Evolutionary conservation across 2,888 invertebrate genomes (phyloP).

Genomic region (Aplocera efformata): DNA sequence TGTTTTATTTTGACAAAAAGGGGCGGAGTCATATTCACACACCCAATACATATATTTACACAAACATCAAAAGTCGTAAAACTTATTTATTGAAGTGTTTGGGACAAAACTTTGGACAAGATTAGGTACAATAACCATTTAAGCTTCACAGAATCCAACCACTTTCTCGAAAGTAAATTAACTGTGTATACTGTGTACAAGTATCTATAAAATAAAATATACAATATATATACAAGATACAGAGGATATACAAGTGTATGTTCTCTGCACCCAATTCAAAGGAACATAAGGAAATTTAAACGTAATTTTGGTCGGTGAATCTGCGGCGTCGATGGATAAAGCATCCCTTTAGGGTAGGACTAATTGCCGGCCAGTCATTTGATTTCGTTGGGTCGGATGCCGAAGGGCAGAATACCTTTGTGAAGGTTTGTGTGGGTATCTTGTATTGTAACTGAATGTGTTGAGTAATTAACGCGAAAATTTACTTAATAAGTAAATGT

Average conservation of each 20-base stretch:
- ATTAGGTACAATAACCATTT: no score
- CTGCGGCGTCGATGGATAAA: slow-evolving; percentile 13
- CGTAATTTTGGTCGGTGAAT: slow-evolving; percentile 1
- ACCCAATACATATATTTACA: no score
- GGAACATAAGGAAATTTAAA: neutral
- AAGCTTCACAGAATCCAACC: no score
- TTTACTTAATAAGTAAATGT: no score
- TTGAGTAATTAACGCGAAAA: neutral
- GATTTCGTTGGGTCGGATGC: slow-evolving; percentile 50
- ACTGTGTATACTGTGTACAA: no score
- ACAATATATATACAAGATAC: neutral
- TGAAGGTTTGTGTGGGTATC: slow-evolving; percentile 19
- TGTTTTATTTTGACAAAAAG: no score
- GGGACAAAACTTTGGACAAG: no score
- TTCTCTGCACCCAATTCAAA: neutral
- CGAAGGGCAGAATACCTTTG: slow-evolving; percentile 34
- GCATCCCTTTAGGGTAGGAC: slow-evolving; percentile 31
- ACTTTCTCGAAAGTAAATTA: no score
- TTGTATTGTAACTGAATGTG: neutral
- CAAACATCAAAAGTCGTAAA: no score
- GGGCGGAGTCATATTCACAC: no score
- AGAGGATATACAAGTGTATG: neutral
- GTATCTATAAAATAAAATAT: no score
- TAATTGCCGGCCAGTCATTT: slow-evolving; percentile 51
- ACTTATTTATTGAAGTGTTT: no score